These are phyloP conservation scores for Heliothis virescens DNA, from an alignment of 1,140 invertebrate species.

Conservation along the genomic window DNA sequence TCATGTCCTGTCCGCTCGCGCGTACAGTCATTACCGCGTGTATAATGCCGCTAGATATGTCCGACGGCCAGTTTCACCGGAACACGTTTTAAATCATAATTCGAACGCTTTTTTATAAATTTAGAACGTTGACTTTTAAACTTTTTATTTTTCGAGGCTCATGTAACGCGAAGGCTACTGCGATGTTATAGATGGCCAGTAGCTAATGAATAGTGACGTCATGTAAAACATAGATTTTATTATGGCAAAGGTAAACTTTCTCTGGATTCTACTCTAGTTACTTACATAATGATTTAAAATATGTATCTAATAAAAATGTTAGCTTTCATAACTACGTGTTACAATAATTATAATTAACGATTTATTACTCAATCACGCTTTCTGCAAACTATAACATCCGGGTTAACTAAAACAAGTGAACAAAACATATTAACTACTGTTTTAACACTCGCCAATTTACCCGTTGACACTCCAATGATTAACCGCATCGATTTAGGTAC, in stretches of 20 bases:
- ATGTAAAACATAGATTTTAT: neutral
- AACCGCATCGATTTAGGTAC: neutral
- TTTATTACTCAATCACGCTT: neutral
- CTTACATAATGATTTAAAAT: neutral
- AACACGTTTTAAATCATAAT: conserved; percentile 87
- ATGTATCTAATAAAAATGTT: neutral
- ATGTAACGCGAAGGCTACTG: conserved; percentile 28
- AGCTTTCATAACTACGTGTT: neutral
- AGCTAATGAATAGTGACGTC: no score
- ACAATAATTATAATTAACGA: neutral
- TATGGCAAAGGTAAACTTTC: neutral
- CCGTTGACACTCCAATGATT: conserved; percentile 20
- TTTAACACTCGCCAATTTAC: conserved; percentile 12
- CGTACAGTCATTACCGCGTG: conserved; percentile 79
- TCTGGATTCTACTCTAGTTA: neutral
- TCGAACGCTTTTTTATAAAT: conserved; percentile 83
- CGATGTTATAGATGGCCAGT: neutral
- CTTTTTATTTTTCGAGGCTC: conserved; percentile 60
- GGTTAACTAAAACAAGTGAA: conserved; percentile 6
- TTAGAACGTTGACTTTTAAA: conserved; percentile 84
- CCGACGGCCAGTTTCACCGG: conserved; percentile 84
- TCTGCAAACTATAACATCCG: neutral
- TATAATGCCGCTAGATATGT: conserved; percentile 84
- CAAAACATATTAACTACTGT: conserved; percentile 5
- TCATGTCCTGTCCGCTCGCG: conserved; percentile 57